Percentiles rank a stretch among this genome's conserved stretches.
Conservation (phyloP, 2,113 vertebrate species). For the Callocephalon fimbriatum region DNA sequence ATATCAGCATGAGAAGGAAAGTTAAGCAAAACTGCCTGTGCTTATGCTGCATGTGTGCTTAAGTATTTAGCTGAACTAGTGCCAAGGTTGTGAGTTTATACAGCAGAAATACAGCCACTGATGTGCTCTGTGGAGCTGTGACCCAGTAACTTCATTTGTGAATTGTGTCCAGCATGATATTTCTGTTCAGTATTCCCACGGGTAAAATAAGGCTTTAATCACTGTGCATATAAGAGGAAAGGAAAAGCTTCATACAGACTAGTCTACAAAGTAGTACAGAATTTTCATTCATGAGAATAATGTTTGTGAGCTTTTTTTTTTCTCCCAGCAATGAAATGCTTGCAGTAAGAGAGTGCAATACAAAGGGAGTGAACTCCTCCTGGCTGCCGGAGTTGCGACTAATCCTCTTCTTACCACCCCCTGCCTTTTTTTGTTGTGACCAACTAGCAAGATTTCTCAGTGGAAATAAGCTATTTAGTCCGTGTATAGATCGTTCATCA, state of each 20-base stretch:
- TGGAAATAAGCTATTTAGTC: slow-evolving; percentile 27
- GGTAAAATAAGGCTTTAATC: not conserved
- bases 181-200: not conserved
- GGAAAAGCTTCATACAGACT: not conserved
- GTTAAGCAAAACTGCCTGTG: not conserved
- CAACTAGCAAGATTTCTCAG: not conserved
- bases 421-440: not conserved
- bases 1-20: not conserved
- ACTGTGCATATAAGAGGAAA: not conserved
- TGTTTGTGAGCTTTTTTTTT: not conserved
- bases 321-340: not conserved
- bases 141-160: not conserved
- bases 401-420: not conserved
- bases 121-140: not conserved
- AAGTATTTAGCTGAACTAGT: not conserved
- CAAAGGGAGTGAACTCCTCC: slow-evolving; percentile 1
- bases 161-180: not conserved
- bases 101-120: not conserved
- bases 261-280: not conserved
- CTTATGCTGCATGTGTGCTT: not conserved
- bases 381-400: not conserved
- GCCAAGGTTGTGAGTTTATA: not conserved
- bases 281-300: slow-evolving; percentile 26
- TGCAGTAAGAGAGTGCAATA: not conserved
- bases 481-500: slow-evolving; percentile 2